A percentile compares a stretch with the other conserved stretches of the same genome.
phyloP scores from a whole-genome alignment of 1,140 invertebrate genomes.

The Pentalonia nigronervosa region DNA sequence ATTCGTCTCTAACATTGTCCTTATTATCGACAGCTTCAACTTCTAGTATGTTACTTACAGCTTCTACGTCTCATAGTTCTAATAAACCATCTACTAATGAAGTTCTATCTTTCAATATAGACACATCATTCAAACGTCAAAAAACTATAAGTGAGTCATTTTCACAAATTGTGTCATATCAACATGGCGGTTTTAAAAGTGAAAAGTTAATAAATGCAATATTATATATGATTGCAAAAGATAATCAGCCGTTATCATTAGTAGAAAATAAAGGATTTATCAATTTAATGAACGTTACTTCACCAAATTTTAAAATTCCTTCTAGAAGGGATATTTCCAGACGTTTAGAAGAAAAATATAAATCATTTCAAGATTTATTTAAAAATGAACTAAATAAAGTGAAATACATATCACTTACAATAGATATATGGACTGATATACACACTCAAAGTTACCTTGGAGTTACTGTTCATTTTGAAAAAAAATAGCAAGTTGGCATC shows the following conservation, averaged over 20 bases:
- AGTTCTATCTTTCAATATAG: no score
- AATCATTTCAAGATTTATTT: not conserved
- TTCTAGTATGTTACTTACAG: no score
- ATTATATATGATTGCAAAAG: no score
- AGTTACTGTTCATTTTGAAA: not conserved
- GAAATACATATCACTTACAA: not conserved
- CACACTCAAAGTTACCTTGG: not conserved
- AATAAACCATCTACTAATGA: no score
- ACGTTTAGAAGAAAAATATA: not conserved
- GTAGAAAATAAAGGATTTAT: not conserved
- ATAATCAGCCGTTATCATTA: not conserved
- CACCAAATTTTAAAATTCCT: conserved; percentile 24
- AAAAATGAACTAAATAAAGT: not conserved
- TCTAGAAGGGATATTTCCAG: not conserved
- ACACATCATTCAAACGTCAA: no score
- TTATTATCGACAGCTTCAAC: no score
- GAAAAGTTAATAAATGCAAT: no score
- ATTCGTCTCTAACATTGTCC: no score
- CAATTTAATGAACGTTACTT: not conserved
- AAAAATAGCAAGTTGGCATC: not conserved
- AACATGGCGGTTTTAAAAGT: no score
- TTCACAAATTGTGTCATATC: no score
- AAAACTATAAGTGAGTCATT: no score
- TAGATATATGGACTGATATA: not conserved
- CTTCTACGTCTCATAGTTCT: no score